Evolutionary conservation across 2,888 invertebrate species (phyloP).

Genomic region (Heliconius cydno): DNA sequence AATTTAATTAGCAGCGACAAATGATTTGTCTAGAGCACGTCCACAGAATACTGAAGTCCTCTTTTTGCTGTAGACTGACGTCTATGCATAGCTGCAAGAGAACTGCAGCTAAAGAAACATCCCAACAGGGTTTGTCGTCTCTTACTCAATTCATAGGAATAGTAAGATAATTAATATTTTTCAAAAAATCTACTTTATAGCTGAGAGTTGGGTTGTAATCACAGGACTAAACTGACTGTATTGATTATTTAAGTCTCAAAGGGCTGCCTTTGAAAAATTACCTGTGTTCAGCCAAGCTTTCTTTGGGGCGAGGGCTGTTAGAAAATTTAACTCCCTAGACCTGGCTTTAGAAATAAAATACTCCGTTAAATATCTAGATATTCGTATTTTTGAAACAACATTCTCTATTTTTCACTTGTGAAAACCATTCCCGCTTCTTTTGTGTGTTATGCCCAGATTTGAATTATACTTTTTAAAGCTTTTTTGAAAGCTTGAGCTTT

Average conservation of each 20-base stretch:
- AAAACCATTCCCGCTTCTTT: conserved; percentile 22
- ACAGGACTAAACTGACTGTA: conserved; percentile 42
- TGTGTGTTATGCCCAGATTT: conserved; percentile 23
- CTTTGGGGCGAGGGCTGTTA: conserved; percentile 42
- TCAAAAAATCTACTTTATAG: conserved; percentile 27
- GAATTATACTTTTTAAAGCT: conserved; percentile 26
- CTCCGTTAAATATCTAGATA: conserved; percentile 36
- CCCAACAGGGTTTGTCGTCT: background rate
- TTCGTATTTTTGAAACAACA: conserved; percentile 35
- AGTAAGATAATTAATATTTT: conserved; percentile 36
- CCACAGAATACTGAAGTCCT: background rate
- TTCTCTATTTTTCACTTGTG: conserved; percentile 29
- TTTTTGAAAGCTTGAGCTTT: conserved; percentile 21
- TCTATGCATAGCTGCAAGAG: conserved; percentile 5
- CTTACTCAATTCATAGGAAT: conserved; percentile 7
- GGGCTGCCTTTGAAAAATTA: conserved; percentile 45
- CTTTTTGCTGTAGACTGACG: background rate
- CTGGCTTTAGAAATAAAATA: conserved; percentile 43
- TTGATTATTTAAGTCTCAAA: conserved; percentile 46
- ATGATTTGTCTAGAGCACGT: conserved; percentile 8
- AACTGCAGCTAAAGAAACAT: conserved; percentile 1
- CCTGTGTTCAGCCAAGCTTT: conserved; percentile 45
- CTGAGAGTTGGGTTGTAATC: conserved; percentile 42
- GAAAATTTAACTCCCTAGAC: conserved; percentile 43
- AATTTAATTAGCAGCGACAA: conserved; percentile 23